Evolutionary conservation across 30 jellyfish, hydroid and myxozoan genomes (phyloP), one percentile per base, ranked within the genome.

Genomic region (Aurelia sp.): DNA sequence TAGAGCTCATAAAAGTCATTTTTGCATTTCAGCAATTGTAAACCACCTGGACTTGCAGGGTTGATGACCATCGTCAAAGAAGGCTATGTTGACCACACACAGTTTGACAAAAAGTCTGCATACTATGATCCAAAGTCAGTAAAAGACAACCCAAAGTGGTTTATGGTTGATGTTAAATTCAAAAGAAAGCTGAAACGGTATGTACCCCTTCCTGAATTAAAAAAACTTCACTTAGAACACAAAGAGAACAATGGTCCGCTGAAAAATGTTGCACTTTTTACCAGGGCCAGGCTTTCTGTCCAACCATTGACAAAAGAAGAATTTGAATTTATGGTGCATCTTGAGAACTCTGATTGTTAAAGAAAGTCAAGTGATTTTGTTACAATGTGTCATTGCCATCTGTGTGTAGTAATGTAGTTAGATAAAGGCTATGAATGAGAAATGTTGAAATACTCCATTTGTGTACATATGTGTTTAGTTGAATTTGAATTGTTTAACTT

Each of bases 21-120:
- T 44, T 44, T 44, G 16, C 55, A 44, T 44, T 44, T 22, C 92
- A 93, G 98, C 94, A 93, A 93, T 66, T 82, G 96, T 91, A 93
- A 93, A 52, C 78, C 79, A 9, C 98, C 98, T 16, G 98, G 98
- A 17, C 81, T 93, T 50, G 98, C 96, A 58, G 98, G 97, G 9
- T 40, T 93, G 12, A 78, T 88, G 81, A 83, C 71, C 58, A 84
- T 93, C 52, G 98, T 66, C 18, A 88, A 88, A 85, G 91, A 89
- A 58, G 97, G 98, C 9, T 93, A 93, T 74, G 95, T 89, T n/a
- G 98, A 93, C 63, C 93, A 84, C 82, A 88, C 98, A 41, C 97
- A 88, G 62, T 93, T 93, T 79, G 97, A 88, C 66, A 88, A 76
- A 62, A 88, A 83, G 41, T 65, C 91, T 51, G 84, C 83, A 3